Percentiles rank a stretch among this genome's conserved stretches.
phyloP scores from a whole-genome alignment of 2,113 vertebrate genomes.

The Redunca redunca region DNA sequence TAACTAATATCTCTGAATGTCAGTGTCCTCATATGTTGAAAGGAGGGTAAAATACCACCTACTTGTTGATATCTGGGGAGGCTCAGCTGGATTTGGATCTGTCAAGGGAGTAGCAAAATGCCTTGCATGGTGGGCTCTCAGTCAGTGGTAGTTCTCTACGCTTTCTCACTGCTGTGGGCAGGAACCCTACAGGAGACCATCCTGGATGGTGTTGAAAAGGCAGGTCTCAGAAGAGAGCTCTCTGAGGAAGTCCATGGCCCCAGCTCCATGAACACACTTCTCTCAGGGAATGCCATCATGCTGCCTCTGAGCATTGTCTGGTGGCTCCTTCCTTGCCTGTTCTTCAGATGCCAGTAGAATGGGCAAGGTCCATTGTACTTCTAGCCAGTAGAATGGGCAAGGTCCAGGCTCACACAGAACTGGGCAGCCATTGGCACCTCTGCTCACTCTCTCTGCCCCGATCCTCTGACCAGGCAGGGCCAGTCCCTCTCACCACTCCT shows the following conservation, averaged over 20 bases:
- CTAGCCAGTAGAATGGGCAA: background rate
- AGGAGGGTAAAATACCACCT: background rate
- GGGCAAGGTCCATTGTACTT: background rate
- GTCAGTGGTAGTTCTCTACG: background rate
- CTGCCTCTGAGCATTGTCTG: background rate
- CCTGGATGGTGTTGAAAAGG: background rate
- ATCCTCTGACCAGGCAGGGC: background rate
- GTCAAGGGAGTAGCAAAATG: background rate
- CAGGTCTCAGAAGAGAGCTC: background rate
- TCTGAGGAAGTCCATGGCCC: background rate
- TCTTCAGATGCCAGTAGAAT: background rate
- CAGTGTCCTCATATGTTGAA: background rate
- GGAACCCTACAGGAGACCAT: background rate
- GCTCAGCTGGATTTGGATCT: background rate
- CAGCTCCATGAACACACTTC: background rate
- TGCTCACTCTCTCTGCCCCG: background rate
- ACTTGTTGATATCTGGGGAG: background rate
- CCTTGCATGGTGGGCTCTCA: background rate
- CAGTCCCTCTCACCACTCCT: background rate
- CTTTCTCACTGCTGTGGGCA: background rate
- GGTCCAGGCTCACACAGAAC: background rate
- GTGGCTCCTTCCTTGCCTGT: background rate
- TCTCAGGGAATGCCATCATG: background rate
- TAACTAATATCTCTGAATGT: background rate
- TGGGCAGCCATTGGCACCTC: background rate